phyloP scores from a whole-genome alignment of 92 coral and sea anemone genomes.

The Chrysogorgia sp. region DNA sequence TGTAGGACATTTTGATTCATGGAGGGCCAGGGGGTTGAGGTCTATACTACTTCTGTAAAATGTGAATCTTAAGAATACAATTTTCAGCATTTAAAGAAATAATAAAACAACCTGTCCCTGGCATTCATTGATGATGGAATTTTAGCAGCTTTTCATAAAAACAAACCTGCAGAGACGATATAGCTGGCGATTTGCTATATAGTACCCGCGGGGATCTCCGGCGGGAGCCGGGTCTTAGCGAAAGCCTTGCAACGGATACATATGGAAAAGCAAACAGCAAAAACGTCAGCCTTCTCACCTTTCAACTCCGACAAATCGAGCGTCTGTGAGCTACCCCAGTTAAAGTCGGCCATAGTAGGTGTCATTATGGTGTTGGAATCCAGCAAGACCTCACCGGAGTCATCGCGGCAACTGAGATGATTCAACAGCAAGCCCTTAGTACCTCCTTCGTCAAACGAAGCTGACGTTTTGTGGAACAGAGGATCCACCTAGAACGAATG shows the following conservation, averaged over 20 bases:
- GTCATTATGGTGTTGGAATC: slow-evolving; percentile 77
- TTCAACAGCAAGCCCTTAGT: slow-evolving; percentile 79
- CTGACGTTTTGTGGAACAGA: slow-evolving; percentile 92
- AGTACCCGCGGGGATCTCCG: too few relatives aligned
- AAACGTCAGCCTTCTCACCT: slow-evolving; percentile 49
- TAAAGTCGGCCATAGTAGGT: slow-evolving; percentile 56
- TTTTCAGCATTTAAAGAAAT: too few relatives aligned
- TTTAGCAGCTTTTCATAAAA: too few relatives aligned
- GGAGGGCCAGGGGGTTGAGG: too few relatives aligned
- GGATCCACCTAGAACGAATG: slow-evolving; percentile 77
- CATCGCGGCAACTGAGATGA: slow-evolving; percentile 79
- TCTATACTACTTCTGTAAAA: too few relatives aligned
- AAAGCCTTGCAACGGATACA: background rate
- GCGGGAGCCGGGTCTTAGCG: too few relatives aligned
- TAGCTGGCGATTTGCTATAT: too few relatives aligned
- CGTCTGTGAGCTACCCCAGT: slow-evolving; percentile 17
- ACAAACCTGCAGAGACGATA: too few relatives aligned
- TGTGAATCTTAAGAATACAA: too few relatives aligned
- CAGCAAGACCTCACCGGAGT: slow-evolving; percentile 77
- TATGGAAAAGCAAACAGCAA: background rate
- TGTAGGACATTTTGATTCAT: too few relatives aligned
- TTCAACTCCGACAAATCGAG: slow-evolving; percentile 82
- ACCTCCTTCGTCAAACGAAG: slow-evolving; percentile 98
- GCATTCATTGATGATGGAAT: background rate
- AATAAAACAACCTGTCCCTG: too few relatives aligned